Conservation (phyloP, 2,888 invertebrate genomes). For the Acanthosepion lycidas region DNA sequence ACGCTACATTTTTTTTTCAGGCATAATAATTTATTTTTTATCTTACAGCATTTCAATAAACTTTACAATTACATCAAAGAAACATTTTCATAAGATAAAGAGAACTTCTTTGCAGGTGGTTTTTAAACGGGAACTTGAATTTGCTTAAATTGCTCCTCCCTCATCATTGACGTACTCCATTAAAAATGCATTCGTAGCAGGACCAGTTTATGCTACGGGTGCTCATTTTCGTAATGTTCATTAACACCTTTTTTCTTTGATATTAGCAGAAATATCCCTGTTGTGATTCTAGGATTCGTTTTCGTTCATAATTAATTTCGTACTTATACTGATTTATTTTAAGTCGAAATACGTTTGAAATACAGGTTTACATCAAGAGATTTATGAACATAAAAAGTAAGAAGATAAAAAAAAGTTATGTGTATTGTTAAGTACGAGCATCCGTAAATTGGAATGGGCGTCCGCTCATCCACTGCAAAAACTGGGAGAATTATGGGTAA, state of each 20-base stretch:
- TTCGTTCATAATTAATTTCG: neutral
- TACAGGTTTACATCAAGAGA: neutral
- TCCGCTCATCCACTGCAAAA: neutral
- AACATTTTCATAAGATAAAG: too few species aligned
- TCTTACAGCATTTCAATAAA: too few species aligned
- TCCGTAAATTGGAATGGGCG: neutral
- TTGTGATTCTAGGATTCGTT: neutral
- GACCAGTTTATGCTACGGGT: neutral
- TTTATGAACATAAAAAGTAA: neutral
- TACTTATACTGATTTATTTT: neutral
- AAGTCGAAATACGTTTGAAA: neutral
- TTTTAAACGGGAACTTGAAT: slow-evolving; percentile 1
- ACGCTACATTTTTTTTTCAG: too few species aligned
- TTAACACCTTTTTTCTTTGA: neutral
- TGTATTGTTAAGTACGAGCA: neutral
- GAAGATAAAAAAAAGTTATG: neutral
- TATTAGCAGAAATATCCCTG: neutral
- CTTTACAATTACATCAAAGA: too few species aligned
- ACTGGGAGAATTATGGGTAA: slow-evolving; percentile 56
- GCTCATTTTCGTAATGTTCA: neutral
- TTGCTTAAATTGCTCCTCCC: neutral
- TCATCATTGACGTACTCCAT: neutral
- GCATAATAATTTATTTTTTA: too few species aligned
- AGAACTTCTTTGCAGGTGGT: neutral
- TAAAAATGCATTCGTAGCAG: neutral